These are phyloP conservation scores for Acanthaster planci DNA, from an alignment of 35 echinoderm and acorn worm species.

Conservation along the genomic window DNA sequence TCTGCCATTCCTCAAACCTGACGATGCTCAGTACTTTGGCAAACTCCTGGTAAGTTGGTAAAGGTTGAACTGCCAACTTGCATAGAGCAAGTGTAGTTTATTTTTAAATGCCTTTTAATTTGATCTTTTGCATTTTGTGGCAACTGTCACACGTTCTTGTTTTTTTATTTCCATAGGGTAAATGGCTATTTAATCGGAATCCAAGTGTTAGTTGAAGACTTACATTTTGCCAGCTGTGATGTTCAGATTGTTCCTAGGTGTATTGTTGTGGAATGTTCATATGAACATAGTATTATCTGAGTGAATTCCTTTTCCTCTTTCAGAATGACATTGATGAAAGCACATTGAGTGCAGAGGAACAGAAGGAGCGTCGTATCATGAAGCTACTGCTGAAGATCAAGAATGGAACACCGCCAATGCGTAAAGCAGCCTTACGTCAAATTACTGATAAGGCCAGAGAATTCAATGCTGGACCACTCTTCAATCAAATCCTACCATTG, in stretches of 20 bases:
- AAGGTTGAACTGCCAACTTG: too few species aligned
- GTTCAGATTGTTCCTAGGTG: too few species aligned
- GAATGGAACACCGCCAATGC: conserved; percentile 98
- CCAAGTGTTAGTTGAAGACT: too few species aligned
- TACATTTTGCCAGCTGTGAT: too few species aligned
- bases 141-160: too few species aligned
- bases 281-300: too few species aligned
- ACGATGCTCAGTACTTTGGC: conserved; percentile 99
- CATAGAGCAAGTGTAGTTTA: too few species aligned
- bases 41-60: conserved; percentile 82
- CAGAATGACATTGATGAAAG: conserved; percentile 99
- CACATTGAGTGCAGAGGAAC: conserved; percentile 88
- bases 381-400: conserved; percentile 94
- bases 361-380: conserved; percentile 90
- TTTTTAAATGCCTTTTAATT: too few species aligned
- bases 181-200: too few species aligned
- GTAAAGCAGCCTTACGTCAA: conserved; percentile 95
- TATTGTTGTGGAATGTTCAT: too few species aligned
- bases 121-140: too few species aligned
- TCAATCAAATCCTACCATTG: conserved; percentile 98
- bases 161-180: too few species aligned
- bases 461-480: conserved; percentile 94
- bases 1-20: conserved; percentile 94
- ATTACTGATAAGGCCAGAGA: conserved; percentile 98
- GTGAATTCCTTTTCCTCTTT: background rate